phyloP scores from a whole-genome alignment of 2,888 invertebrate species.

The Drosophila anomalata region DNA sequence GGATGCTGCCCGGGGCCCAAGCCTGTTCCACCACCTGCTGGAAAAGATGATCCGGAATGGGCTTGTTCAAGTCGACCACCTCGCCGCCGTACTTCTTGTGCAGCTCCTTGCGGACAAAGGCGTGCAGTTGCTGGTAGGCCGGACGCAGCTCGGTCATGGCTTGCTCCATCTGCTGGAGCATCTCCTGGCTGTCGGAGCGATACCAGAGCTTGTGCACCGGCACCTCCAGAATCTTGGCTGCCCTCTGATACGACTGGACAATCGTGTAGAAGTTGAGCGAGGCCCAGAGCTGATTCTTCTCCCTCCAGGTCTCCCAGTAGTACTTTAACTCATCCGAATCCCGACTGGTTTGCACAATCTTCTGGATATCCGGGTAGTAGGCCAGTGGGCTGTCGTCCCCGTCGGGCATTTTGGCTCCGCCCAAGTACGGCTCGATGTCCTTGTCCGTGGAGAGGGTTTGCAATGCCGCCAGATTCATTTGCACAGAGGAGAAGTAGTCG shows the following conservation, averaged over 20 bases:
- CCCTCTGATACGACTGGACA: conserved; percentile 77
- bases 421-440: conserved; percentile 85
- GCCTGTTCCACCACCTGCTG: conserved; percentile 84
- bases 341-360: conserved; percentile 75
- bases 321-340: conserved; percentile 79
- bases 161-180: conserved; percentile 80
- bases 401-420: conserved; percentile 77
- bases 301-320: conserved; percentile 81
- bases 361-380: conserved; percentile 80
- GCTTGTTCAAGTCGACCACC: conserved; percentile 87
- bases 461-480: conserved; percentile 75
- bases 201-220: conserved; percentile 79
- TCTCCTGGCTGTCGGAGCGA: conserved; percentile 73
- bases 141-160: conserved; percentile 85
- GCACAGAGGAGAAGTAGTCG: conserved; percentile 80
- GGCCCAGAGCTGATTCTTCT: conserved; percentile 79
- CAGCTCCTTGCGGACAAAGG: conserved; percentile 90
- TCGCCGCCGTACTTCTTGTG: conserved; percentile 89
- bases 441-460: conserved; percentile 83
- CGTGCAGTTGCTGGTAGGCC: conserved; percentile 91
- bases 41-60: conserved; percentile 91
- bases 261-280: conserved; percentile 79
- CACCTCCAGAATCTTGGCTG: conserved; percentile 76
- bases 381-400: conserved; percentile 76
- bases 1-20: conserved; percentile 80